These are phyloP conservation scores for Limnephilus auricula DNA, from an alignment of 2,888 invertebrate species.

Conservation along the genomic window DNA sequence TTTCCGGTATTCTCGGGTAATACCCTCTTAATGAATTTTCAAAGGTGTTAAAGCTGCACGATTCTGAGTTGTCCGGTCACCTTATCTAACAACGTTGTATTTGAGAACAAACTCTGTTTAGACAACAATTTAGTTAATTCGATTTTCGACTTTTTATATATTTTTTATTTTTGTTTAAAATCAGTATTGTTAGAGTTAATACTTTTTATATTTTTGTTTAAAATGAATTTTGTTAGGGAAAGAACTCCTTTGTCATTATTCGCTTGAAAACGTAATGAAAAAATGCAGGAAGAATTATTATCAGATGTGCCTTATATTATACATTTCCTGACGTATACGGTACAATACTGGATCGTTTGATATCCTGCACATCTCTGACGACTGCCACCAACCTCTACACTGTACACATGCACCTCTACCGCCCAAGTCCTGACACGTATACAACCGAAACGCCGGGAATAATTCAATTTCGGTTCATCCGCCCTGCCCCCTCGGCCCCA, in stretches of 20 bases:
- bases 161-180: not conserved
- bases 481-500: conserved; percentile 46
- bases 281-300: not conserved
- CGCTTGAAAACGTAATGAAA: not conserved
- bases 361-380: conserved; percentile 29
- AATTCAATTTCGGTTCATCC: conserved; percentile 66
- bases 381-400: not conserved
- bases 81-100: not conserved
- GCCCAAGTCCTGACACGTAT: conserved; percentile 44
- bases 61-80: too few relatives aligned
- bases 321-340: not conserved
- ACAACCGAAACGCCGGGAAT: conserved; percentile 54
- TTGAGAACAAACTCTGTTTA: not conserved
- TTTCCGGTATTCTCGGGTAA: too few relatives aligned
- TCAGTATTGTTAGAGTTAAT: not conserved
- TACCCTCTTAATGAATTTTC: too few relatives aligned
- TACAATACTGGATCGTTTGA: not conserved
- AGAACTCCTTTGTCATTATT: not conserved
- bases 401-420: conserved; percentile 13
- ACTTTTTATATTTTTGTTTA: not conserved
- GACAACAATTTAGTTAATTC: not conserved
- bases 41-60: too few relatives aligned
- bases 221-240: not conserved
- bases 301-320: not conserved
- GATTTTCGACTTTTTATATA: not conserved